Base-by-base conservation (phyloP, 2,888 invertebrate species). In the Neria commutata region DNA sequence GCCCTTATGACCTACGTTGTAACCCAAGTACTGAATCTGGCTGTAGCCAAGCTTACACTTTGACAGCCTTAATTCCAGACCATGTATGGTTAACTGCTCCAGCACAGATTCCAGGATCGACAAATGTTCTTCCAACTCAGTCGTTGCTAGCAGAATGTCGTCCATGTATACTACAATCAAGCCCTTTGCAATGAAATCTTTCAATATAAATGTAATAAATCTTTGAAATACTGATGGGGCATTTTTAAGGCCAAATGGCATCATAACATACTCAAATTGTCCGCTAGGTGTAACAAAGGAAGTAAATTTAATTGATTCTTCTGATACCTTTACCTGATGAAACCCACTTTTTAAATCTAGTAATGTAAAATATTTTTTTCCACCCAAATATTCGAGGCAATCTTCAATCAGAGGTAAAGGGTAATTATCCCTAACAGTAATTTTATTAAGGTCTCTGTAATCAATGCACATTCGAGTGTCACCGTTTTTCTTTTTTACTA, bases 331-430 rank as follows among this genome's bases (percentile, higher is more conserved):
- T 4, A 68, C 56, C 17, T 67, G 67, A 42, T 64, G 55, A 40
- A 68, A 68, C n/a, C 66, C 67, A 33, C 61, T 59, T 42, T 56
- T 62, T 21, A 68, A 50, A 33, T 69, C 69, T 2, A 70, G 49
- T 3, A 61, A 19, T 3, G 61, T 57, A 42, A 67, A 68, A 40
- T 58, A 63, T 6, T 47, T 46, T 24, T 69, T 69, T 8, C 58
- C 60, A 2, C 49, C 46, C 16, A 66, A 46, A 3, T 42, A 21
- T 5, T 64, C 61, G 2, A 62, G 14, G 21, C 53, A 54, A 47
- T 58, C 62, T 10, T 65, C 60, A 10, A 62, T 63, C 11, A 63
- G 19, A 3, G 59, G 62, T 1, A 64, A 11, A 2, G 63, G 61
- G 23, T 58, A 62, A 24, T 63, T 64, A 45, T 66, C 63, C 2